Evolutionary conservation across 2,113 vertebrate genomes (phyloP).

Genomic region (Myxocyprinus asiaticus): DNA sequence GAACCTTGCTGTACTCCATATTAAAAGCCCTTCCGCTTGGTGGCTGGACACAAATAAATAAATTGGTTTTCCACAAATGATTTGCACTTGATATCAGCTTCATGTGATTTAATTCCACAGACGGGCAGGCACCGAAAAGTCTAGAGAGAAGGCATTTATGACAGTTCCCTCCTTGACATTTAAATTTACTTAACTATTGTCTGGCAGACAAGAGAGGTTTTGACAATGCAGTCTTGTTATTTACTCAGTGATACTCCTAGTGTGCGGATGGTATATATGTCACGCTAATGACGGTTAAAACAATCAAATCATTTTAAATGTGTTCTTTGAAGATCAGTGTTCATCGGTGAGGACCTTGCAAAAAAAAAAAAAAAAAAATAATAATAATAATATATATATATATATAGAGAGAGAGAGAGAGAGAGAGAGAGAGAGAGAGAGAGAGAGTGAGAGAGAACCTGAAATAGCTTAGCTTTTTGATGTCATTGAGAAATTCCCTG

Average conservation of each 20-base stretch:
- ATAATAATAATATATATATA: too few relatives aligned
- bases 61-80: conserved; percentile 30
- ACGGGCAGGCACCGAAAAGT: conserved; percentile 35
- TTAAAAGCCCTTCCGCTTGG: conserved; percentile 16
- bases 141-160: conserved; percentile 24
- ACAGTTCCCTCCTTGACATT: conserved; percentile 31
- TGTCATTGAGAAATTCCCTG: too few relatives aligned
- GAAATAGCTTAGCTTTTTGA: too few relatives aligned
- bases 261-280: background rate
- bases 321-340: background rate
- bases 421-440: too few relatives aligned
- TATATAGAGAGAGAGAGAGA: too few relatives aligned
- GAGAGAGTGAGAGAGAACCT: too few relatives aligned
- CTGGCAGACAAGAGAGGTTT: background rate
- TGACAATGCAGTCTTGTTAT: background rate
- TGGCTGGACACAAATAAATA: conserved; percentile 24
- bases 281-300: background rate
- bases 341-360: too few relatives aligned
- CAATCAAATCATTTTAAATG: background rate
- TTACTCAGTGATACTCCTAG: conserved; percentile 2
- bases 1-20: background rate
- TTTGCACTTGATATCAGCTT: conserved; percentile 34
- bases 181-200: conserved; percentile 31
- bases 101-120: conserved; percentile 51
- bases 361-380: too few relatives aligned